Percentiles rank a stretch among this genome's conserved stretches.
phyloP scores from a whole-genome alignment of 2,888 invertebrate genomes.

The Blastobasis adustella region DNA sequence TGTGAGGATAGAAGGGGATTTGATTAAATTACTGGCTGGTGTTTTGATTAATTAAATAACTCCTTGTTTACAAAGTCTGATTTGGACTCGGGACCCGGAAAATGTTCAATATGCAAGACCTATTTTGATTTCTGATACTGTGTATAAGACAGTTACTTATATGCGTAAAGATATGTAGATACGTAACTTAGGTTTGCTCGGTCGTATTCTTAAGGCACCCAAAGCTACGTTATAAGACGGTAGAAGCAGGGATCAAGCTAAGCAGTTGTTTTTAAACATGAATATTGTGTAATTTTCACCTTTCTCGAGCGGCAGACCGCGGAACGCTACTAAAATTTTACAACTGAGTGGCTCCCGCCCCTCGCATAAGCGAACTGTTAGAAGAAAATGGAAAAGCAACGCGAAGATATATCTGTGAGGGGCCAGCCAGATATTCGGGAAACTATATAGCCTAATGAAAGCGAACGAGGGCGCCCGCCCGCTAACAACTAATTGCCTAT shows the following conservation, averaged over 20 bases:
- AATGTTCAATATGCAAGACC: too few species aligned
- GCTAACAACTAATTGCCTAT: conserved; percentile 76
- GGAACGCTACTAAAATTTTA: conserved; percentile 59
- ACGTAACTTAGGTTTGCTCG: too few species aligned
- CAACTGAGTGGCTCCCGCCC: conserved; percentile 47
- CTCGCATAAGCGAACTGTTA: conserved; percentile 50
- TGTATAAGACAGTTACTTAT: too few species aligned
- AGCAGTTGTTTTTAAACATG: background rate
- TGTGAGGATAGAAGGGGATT: conserved; percentile 22
- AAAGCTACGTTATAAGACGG: too few species aligned
- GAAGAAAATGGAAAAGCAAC: conserved; percentile 67
- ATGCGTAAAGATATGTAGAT: too few species aligned
- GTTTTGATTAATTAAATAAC: conserved; percentile 7
- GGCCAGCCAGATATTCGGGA: conserved; percentile 65
- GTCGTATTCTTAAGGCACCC: too few species aligned
- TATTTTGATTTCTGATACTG: too few species aligned
- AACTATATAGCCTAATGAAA: conserved; percentile 75
- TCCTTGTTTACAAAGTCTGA: conserved; percentile 1
- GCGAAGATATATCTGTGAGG: conserved; percentile 67
- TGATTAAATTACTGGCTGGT: conserved; percentile 18
- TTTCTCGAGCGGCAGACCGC: conserved; percentile 30
- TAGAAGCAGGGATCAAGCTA: background rate
- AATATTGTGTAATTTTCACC: background rate
- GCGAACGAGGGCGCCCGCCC: conserved; percentile 70
- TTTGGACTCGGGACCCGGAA: too few species aligned